phyloP scores from a whole-genome alignment of 2,888 invertebrate genomes.

The Protonemura montana region DNA sequence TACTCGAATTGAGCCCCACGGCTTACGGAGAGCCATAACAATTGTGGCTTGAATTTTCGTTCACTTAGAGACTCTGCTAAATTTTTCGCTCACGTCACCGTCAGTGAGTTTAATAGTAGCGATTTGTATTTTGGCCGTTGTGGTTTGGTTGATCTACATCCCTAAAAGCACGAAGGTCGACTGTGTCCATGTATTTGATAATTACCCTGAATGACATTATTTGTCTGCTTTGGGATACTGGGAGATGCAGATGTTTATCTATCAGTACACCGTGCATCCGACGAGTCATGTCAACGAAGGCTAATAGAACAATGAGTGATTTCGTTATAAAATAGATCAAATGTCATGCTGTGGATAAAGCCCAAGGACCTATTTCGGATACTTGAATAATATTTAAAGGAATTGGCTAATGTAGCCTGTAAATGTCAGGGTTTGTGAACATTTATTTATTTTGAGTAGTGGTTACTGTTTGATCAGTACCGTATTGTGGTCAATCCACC shows the following conservation, averaged over 20 bases:
- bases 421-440: not conserved
- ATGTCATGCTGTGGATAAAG: not conserved
- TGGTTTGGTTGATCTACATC: not conserved
- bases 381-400: not conserved
- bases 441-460: no score
- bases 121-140: not conserved
- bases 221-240: not conserved
- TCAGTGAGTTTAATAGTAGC: not conserved
- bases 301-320: not conserved
- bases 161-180: conserved; percentile 4
- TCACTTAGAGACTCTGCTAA: no score
- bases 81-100: no score
- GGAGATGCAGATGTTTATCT: conserved; percentile 1
- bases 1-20: no score
- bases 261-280: conserved; percentile 7
- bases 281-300: not conserved
- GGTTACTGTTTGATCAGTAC: no score
- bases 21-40: no score
- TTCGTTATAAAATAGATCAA: not conserved
- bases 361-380: not conserved
- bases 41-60: no score
- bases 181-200: not conserved
- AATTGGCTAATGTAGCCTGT: not conserved
- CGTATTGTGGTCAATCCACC: no score
- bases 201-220: not conserved